A percentile compares a stretch with the other conserved stretches of the same genome.
These are phyloP conservation scores for Telmatochromis sp. DNA, from an alignment of 2,113 vertebrate genomes.

Conservation along the genomic window DNA sequence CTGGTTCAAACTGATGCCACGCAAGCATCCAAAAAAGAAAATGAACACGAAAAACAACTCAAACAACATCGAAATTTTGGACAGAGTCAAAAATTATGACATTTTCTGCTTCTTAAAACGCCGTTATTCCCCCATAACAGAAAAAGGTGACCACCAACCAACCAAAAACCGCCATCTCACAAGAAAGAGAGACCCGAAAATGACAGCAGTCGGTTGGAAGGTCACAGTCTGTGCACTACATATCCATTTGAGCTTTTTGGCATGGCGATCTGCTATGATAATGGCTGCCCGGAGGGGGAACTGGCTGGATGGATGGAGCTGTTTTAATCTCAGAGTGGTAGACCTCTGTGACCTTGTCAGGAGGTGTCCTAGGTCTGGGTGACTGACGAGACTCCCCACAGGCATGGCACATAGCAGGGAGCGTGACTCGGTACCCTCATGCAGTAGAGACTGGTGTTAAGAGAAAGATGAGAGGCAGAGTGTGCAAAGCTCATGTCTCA, in stretches of 20 bases:
- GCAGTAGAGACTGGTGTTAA: neutral
- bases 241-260: constrained; percentile 58
- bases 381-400: constrained; percentile 54
- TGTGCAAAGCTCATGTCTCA: neutral
- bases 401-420: constrained; percentile 3
- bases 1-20: neutral
- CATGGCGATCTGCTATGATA: constrained; percentile 50
- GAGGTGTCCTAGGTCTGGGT: constrained; percentile 38
- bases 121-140: neutral
- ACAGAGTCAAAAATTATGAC: neutral
- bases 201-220: constrained; percentile 44
- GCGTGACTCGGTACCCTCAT: neutral
- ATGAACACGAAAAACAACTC: neutral
- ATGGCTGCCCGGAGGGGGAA: constrained; percentile 43
- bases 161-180: neutral
- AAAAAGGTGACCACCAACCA: neutral
- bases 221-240: constrained; percentile 35
- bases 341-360: constrained; percentile 57
- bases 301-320: constrained; percentile 44
- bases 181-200: constrained; percentile 22
- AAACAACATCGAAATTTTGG: neutral
- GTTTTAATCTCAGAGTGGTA: constrained; percentile 56
- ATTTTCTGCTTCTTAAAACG: neutral
- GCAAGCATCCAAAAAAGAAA: neutral
- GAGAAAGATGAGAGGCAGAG: neutral